Evolutionary conservation across 2,113 vertebrate species (phyloP).

Genomic region (Cephalophus harveyi): DNA sequence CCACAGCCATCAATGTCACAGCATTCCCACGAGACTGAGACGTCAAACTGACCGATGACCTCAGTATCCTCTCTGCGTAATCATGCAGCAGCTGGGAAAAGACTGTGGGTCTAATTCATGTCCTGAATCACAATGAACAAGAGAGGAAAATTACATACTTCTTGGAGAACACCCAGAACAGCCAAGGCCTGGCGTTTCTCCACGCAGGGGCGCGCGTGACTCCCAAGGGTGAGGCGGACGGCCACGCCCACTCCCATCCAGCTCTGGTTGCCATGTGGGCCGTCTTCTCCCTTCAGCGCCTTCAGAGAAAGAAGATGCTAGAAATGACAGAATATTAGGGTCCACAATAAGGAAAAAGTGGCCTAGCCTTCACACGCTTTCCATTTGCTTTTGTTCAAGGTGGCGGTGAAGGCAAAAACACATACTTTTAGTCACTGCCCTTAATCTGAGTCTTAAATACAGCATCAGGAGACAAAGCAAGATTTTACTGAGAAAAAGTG

Average conservation of each 20-base stretch:
- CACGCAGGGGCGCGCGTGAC: fast-evolving
- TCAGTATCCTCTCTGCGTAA: not conserved
- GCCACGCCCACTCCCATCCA: not conserved
- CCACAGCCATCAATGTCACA: not conserved
- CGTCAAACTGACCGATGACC: not conserved
- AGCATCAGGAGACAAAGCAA: slow-evolving; percentile 80
- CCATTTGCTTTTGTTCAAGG: not conserved
- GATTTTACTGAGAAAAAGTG: slow-evolving; percentile 82
- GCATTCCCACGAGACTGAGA: not conserved
- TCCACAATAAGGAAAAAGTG: not conserved
- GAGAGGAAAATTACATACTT: not conserved
- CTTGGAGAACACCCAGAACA: not conserved
- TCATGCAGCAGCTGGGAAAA: not conserved
- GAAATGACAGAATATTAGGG: not conserved
- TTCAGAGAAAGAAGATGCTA: not conserved
- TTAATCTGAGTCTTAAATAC: slow-evolving; percentile 41
- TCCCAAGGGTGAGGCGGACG: not conserved
- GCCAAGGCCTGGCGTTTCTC: not conserved
- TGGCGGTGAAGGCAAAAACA: not conserved
- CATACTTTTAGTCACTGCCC: not conserved
- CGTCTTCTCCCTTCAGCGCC: not conserved
- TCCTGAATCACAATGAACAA: not conserved
- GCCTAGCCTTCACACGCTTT: not conserved
- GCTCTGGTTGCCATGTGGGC: not conserved
- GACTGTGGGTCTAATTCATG: not conserved